Base-by-base conservation (phyloP, 1,140 invertebrate species). In the Trialeurodes vaporariorum region DNA sequence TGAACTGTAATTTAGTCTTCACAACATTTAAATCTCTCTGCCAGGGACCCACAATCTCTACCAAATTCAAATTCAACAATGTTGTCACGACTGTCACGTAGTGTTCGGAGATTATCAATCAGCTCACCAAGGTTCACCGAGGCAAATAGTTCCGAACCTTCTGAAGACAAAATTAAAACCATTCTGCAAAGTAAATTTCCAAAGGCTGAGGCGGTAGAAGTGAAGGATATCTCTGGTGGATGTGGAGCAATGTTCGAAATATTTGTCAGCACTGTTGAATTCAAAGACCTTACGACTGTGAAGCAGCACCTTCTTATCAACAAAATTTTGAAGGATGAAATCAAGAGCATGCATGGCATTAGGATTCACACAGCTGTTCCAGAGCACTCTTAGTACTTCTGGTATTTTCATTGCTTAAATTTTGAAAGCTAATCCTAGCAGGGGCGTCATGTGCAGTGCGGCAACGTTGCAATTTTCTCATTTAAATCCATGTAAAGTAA, bases 221-320 rank as follows among this genome's bases (percentile, higher is more conserved):
- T 91, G 1, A 79, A 82, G 63, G 89, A 91, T 77, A 85, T 91
- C 27, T 91, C 88, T 69, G 86, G 91, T 68, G 91, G 91, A 5
- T 94, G 92, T 81, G 92, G 92, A 40, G 89, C 91, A 25, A 93
- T 94, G 90, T 94, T 87, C 80, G 89, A 92, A 79, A 85, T 93
- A 27, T 84, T 81, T 71, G 83, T 94, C 22, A 84, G 90, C 78
- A 81, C 89, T 17, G 78, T 79, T 59, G 89, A 92, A 74, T 93
- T 94, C 74, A 80, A 84, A 78, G 91, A 89, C 25, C 75, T 93
- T 13, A 84, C 82, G 27, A 86, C 83, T 26, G 84, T 93, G 0
- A 91, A 92, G 73, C 92, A 93, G 76, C 91, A 94, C 78, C 81
- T 86, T 72, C 76, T 91, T 22, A 87, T 94, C 0, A 92, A 89